Evolutionary conservation across 2,888 invertebrate species (phyloP).

Genomic region (Diarsia mendica): DNA sequence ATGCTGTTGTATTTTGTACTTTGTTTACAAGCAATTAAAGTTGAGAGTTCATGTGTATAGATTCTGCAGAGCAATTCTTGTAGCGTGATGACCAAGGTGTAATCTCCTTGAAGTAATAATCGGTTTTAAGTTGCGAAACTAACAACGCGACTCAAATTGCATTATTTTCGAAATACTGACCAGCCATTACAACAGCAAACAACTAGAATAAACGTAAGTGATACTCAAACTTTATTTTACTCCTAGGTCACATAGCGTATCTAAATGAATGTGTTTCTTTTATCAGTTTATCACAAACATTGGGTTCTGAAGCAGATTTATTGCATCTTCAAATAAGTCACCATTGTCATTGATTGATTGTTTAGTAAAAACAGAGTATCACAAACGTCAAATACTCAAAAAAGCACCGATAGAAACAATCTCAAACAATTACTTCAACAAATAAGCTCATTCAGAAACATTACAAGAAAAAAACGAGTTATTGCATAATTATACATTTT

Average conservation of each 20-base stretch:
- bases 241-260: background rate
- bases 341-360: background rate
- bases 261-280: background rate
- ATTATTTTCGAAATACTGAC: constrained; percentile 41
- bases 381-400: constrained; percentile 52
- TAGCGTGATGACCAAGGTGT: constrained; percentile 42
- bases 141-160: constrained; percentile 52
- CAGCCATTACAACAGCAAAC: constrained; percentile 42
- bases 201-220: constrained; percentile 36
- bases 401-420: constrained; percentile 67
- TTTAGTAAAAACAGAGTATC: constrained; percentile 42
- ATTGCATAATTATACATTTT: constrained; percentile 78
- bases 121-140: background rate
- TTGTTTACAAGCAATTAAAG: constrained; percentile 79
- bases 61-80: constrained; percentile 29
- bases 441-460: constrained; percentile 71
- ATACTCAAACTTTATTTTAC: constrained; percentile 31
- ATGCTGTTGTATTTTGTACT: constrained; percentile 84
- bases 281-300: background rate
- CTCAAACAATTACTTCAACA: constrained; percentile 65
- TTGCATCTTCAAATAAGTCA: background rate
- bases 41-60: constrained; percentile 56
- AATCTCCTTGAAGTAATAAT: constrained; percentile 21
- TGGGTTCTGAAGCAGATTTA: background rate
- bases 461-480: constrained; percentile 72